phyloP scores from a whole-genome alignment of 2,888 invertebrate genomes.

The Cataglyphis altisquamis region DNA sequence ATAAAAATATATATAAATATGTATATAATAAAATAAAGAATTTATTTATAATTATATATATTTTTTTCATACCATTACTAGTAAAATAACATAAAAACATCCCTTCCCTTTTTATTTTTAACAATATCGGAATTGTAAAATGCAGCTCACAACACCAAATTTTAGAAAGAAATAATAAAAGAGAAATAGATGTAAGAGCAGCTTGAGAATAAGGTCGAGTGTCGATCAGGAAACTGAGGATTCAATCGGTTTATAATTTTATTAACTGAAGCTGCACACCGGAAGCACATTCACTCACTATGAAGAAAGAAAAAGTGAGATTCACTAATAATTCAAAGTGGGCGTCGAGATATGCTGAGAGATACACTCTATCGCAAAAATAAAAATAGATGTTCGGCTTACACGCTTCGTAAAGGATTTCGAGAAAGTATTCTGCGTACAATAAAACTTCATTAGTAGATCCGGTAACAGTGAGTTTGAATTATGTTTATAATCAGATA shows the following conservation, averaged over 20 bases:
- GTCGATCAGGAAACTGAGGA: conserved; percentile 53
- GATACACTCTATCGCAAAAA: conserved; percentile 12
- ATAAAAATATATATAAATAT: not conserved
- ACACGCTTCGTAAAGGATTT: not conserved
- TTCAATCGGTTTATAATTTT: conserved; percentile 49
- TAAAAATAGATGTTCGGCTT: conserved; percentile 26
- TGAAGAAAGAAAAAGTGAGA: conserved; percentile 20
- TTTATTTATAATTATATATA: not conserved
- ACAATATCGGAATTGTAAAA: not conserved
- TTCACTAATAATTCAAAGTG: conserved; percentile 18
- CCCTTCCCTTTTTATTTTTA: not conserved
- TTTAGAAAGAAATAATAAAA: conserved; percentile 20
- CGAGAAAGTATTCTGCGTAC: conserved; percentile 34
- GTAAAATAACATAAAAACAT: not conserved
- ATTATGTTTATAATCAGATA: conserved; percentile 28
- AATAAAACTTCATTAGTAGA: conserved; percentile 48
- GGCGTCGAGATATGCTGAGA: conserved; percentile 16
- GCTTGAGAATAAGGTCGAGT: conserved; percentile 52
- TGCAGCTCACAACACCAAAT: conserved; percentile 11
- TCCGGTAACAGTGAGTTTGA: conserved; percentile 20
- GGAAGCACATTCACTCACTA: conserved; percentile 38
- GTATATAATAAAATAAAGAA: not conserved
- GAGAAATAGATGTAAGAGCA: conserved; percentile 34
- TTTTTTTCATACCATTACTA: not conserved
- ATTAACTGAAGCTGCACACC: conserved; percentile 32